Conservation (phyloP, 2,888 invertebrate species). For the Dryococelus australis region DNA sequence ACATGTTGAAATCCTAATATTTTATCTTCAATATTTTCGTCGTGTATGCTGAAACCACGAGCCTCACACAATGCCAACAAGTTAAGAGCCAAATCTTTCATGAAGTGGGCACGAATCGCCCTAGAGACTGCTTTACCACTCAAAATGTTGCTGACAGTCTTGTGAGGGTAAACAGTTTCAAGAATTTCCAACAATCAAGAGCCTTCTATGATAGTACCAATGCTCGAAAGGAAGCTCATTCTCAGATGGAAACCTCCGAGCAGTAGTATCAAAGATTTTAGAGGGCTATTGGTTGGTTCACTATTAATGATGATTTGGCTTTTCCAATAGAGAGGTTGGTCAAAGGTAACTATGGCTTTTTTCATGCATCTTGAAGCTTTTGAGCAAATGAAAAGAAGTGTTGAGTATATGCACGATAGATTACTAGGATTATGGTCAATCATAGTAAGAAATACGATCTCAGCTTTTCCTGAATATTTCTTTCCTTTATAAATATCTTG, state of each 20-base stretch:
- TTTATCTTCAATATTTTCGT: constrained; percentile 19
- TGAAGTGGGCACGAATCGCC: constrained; percentile 1
- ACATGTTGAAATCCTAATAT: not conserved
- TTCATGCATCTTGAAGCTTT: not conserved
- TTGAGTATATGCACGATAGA: not conserved
- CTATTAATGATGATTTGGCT: constrained; percentile 11
- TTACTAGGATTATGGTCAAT: constrained; percentile 19
- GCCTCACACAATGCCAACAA: too few relatives aligned
- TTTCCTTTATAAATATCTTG: constrained; percentile 10
- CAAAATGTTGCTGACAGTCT: not conserved
- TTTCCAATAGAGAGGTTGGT: constrained; percentile 23
- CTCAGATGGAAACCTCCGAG: too few relatives aligned
- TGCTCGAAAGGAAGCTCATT: not conserved
- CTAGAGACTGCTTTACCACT: not conserved
- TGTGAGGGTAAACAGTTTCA: not conserved
- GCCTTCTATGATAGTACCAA: not conserved
- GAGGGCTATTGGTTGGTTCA: not conserved
- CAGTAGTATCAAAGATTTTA: constrained; percentile 24
- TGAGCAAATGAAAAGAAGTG: constrained; percentile 23
- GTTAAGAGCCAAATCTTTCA: not conserved
- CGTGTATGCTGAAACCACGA: constrained; percentile 1
- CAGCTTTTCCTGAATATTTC: constrained; percentile 11
- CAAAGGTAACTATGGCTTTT: constrained; percentile 18
- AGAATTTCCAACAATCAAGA: constrained; percentile 12
- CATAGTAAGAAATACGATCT: constrained; percentile 4